These are phyloP conservation scores for Colostygia pectinataria DNA, from an alignment of 2,888 invertebrate genomes.

Conservation along the genomic window DNA sequence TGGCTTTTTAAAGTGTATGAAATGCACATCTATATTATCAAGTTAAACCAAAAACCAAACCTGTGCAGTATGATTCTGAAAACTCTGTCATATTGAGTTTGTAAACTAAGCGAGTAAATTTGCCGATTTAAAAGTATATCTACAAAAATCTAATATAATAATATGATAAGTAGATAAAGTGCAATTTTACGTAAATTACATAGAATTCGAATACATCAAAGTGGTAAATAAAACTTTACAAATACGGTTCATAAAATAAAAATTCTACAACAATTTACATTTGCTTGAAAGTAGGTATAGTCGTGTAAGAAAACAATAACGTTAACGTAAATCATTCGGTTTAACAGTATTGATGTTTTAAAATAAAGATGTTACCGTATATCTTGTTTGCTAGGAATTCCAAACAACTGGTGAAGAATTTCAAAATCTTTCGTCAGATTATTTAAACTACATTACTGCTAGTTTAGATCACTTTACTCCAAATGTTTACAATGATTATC, in stretches of 20 bases:
- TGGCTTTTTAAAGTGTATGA: slow-evolving; percentile 12
- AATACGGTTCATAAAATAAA: slow-evolving; percentile 25
- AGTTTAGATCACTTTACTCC: background rate
- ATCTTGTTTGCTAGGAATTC: slow-evolving; percentile 19
- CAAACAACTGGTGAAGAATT: slow-evolving; percentile 20
- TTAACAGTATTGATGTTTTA: slow-evolving; percentile 18
- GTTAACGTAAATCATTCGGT: slow-evolving; percentile 25
- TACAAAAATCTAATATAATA: slow-evolving; percentile 10
- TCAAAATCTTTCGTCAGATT: slow-evolving; percentile 6
- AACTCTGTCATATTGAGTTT: background rate
- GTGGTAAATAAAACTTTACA: slow-evolving; percentile 14
- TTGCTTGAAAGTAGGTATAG: background rate
- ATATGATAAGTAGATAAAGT: background rate
- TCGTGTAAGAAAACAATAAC: slow-evolving; percentile 37
- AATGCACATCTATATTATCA: slow-evolving; percentile 11
- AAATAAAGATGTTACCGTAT: slow-evolving; percentile 26
- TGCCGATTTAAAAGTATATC: slow-evolving; percentile 5
- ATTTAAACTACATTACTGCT: background rate
- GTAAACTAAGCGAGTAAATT: background rate
- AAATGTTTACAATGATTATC: slow-evolving; percentile 2
- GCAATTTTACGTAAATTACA: background rate
- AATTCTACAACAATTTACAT: too few relatives aligned
- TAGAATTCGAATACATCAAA: slow-evolving; percentile 10
- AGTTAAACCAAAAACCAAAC: slow-evolving; percentile 2
- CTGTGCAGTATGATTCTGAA: too few relatives aligned